Percentiles rank a stretch among this genome's conserved stretches.
These are phyloP conservation scores for Mylabris phalerata DNA, from an alignment of 1,140 invertebrate species.

Conservation along the genomic window DNA sequence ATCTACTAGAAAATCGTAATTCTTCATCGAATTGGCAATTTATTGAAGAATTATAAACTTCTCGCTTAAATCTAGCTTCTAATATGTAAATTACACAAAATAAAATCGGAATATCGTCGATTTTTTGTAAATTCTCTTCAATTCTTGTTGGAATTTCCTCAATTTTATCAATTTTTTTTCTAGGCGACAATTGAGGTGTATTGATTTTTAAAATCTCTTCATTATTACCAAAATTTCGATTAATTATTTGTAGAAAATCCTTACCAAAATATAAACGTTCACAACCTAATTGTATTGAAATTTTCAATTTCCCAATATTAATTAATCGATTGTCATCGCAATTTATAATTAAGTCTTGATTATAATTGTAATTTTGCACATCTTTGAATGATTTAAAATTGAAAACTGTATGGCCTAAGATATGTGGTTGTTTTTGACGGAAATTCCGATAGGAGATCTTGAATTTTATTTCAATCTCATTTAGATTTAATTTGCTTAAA, in stretches of 20 bases:
- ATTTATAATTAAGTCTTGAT: constrained; percentile 23
- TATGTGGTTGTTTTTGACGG: too few species aligned
- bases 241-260: constrained; percentile 38
- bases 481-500: too few species aligned
- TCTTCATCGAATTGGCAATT: constrained; percentile 48
- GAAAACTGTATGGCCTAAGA: too few species aligned
- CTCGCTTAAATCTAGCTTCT: constrained; percentile 43
- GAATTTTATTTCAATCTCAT: too few species aligned
- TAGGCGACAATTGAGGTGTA: not conserved
- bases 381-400: too few species aligned
- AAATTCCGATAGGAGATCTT: too few species aligned
- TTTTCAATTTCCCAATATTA: constrained; percentile 37
- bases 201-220: not conserved
- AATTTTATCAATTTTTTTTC: not conserved
- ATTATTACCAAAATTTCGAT: constrained; percentile 6
- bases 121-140: not conserved
- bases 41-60: constrained; percentile 42
- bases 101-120: constrained; percentile 32
- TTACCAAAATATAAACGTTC: constrained; percentile 46
- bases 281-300: constrained; percentile 45
- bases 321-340: constrained; percentile 28
- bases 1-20: constrained; percentile 43
- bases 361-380: not conserved
- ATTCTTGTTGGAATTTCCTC: too few species aligned
- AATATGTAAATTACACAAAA: constrained; percentile 48